Conservation (phyloP, 2,888 invertebrate genomes). For the Tortricodes alternella region DNA sequence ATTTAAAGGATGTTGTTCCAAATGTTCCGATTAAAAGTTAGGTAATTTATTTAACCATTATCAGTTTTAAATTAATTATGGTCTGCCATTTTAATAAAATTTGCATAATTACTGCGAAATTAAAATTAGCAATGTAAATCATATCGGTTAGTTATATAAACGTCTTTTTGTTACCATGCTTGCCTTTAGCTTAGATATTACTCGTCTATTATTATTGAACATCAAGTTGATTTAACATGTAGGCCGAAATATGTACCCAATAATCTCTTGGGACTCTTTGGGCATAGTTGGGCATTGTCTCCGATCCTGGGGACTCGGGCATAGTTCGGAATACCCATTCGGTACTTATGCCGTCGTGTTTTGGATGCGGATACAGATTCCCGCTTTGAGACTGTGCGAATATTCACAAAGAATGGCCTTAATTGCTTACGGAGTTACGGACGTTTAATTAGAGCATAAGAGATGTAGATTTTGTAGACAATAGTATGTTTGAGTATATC, state of each 20-base stretch:
- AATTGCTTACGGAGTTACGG: conserved; percentile 35
- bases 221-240: too few species aligned
- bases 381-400: conserved; percentile 13
- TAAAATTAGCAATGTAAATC: too few species aligned
- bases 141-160: too few species aligned
- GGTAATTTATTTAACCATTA: neutral
- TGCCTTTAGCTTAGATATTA: too few species aligned
- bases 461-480: neutral
- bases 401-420: conserved; percentile 39
- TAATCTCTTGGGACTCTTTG: too few species aligned
- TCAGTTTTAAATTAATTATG: neutral
- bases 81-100: neutral
- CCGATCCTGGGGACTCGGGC: neutral
- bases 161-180: too few species aligned
- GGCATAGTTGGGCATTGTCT: neutral
- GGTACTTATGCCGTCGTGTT: neutral
- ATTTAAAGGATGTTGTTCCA: neutral
- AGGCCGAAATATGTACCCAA: too few species aligned
- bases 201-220: too few species aligned
- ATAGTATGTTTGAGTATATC: neutral
- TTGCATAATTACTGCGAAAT: neutral
- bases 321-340: neutral
- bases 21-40: neutral
- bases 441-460: conserved; percentile 1
- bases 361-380: conserved; percentile 3